Evolutionary conservation across 2,113 vertebrate genomes (phyloP).

Genomic region (Geococcyx californianus): DNA sequence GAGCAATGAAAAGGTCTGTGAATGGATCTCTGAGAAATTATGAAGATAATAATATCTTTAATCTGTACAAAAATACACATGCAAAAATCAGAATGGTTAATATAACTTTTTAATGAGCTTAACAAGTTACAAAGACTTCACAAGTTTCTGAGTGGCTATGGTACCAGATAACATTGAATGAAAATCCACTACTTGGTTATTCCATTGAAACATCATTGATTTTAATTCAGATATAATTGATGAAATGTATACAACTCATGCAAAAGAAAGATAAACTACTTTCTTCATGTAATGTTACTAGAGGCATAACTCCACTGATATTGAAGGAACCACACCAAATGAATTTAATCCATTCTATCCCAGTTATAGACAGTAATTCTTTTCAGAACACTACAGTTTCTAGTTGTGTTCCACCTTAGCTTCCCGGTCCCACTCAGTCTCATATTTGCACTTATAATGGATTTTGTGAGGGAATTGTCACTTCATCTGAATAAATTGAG

Average conservation of each 20-base stretch:
- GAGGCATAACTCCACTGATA: neutral
- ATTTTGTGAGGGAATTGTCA: conserved; percentile 47
- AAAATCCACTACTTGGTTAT: neutral
- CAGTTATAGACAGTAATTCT: neutral
- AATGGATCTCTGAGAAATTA: neutral
- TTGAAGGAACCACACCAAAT: neutral
- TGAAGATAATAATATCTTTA: neutral
- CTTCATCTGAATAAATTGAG: conserved; percentile 39
- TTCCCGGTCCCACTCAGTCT: neutral
- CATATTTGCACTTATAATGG: conserved; percentile 47
- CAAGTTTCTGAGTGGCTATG: neutral
- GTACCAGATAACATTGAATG: neutral
- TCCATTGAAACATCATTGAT: neutral
- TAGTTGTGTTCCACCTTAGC: neutral
- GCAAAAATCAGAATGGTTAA: neutral
- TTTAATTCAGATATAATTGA: neutral
- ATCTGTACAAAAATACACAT: neutral
- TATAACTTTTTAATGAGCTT: neutral
- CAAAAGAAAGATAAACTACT: neutral
- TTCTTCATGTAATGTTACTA: neutral
- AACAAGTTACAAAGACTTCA: neutral
- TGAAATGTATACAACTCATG: neutral
- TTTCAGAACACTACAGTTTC: neutral
- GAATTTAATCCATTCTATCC: neutral
- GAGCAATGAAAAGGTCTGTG: neutral